Evolutionary conservation across 2,113 vertebrate genomes (phyloP).

Genomic region (Glareola pratincola): DNA sequence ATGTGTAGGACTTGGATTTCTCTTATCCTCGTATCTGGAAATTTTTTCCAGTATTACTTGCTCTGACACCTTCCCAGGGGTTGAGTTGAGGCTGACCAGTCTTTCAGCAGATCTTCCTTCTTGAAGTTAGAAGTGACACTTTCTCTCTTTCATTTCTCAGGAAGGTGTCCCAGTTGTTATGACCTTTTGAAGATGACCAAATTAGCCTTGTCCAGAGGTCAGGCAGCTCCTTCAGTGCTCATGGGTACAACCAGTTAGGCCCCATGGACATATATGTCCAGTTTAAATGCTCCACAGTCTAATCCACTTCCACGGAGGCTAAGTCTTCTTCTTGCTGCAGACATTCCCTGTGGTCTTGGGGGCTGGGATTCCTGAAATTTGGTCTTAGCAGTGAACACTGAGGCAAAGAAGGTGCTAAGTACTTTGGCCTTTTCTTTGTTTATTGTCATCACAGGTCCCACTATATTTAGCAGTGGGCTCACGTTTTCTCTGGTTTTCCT

Average conservation of each 20-base stretch:
- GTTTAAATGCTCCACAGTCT: neutral
- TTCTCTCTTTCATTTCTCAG: slow-evolving; percentile 26
- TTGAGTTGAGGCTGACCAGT: neutral
- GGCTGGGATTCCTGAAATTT: neutral
- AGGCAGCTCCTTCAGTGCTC: slow-evolving; percentile 17
- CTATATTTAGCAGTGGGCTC: neutral
- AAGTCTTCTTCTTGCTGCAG: neutral
- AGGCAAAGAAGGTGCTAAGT: neutral
- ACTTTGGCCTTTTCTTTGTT: neutral
- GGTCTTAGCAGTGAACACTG: neutral
- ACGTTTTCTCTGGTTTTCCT: neutral
- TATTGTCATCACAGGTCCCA: neutral
- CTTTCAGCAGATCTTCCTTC: slow-evolving; percentile 2
- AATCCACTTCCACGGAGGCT: neutral
- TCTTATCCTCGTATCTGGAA: neutral
- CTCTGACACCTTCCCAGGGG: neutral
- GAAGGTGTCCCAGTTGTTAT: slow-evolving; percentile 19
- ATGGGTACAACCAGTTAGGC: neutral
- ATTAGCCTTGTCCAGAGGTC: slow-evolving; percentile 4
- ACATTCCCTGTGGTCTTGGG: neutral
- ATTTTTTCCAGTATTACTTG: neutral
- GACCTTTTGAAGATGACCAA: slow-evolving; percentile 9
- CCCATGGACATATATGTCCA: neutral
- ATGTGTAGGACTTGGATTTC: neutral
- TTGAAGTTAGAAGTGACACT: slow-evolving; percentile 2